Conservation (phyloP, 2,888 invertebrate genomes). For the Pyralis farinalis region DNA sequence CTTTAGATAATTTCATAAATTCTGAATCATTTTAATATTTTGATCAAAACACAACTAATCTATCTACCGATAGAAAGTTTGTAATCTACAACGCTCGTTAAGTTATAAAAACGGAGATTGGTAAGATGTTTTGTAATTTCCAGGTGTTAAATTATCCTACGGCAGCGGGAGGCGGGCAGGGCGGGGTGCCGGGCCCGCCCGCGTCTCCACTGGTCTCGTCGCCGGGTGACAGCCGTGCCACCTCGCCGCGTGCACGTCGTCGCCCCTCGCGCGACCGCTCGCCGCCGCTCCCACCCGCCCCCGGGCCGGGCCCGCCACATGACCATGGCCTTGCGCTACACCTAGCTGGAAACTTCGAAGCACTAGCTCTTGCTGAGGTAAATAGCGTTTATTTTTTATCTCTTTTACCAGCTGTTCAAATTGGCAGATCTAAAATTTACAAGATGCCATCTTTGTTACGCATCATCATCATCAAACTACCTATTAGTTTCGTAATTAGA, state of each 20-base stretch:
- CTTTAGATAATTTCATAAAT: too few species aligned
- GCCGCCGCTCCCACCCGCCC: conserved; percentile 42
- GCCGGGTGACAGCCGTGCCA: conserved; percentile 88
- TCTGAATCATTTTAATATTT: too few species aligned
- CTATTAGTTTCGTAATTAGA: too few species aligned
- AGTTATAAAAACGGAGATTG: too few species aligned
- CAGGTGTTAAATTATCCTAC: conserved; percentile 75
- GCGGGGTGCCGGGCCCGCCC: conserved; percentile 45
- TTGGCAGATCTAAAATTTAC: too few species aligned
- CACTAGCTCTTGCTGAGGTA: conserved; percentile 63
- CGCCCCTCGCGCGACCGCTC: conserved; percentile 74
- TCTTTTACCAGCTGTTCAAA: too few species aligned
- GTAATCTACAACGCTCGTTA: too few species aligned
- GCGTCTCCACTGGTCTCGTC: conserved; percentile 89
- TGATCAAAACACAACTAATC: too few species aligned
- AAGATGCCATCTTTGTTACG: too few species aligned
- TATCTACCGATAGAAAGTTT: too few species aligned
- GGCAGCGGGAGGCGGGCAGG: conserved; percentile 29
- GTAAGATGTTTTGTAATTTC: conserved; percentile 9
- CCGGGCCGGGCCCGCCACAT: conserved; percentile 38
- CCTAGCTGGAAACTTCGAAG: conserved; percentile 68
- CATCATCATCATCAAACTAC: too few species aligned
- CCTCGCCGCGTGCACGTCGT: conserved; percentile 82
- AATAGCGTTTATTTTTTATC: too few species aligned
- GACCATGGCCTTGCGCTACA: conserved; percentile 47